A percentile compares a stretch with the other conserved stretches of the same genome.
phyloP scores from a whole-genome alignment of 2,113 vertebrate species.

The Eupsittula cactorum region DNA sequence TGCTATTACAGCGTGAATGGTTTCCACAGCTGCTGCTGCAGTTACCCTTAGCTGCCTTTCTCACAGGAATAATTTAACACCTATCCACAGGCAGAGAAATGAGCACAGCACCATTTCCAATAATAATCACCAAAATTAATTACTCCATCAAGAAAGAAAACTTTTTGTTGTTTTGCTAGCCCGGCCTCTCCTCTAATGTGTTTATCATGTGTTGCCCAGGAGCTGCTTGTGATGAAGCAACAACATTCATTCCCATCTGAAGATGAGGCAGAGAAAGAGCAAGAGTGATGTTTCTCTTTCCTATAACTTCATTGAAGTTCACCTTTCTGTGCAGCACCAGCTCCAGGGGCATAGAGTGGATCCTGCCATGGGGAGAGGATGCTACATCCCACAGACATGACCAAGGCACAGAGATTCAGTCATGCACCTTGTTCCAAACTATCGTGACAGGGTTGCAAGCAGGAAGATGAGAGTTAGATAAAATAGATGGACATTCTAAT shows the following conservation, averaged over 20 bases:
- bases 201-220: not conserved
- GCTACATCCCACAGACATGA: fast-evolving
- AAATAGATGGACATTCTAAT: not conserved
- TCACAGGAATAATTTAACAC: conserved; percentile 49
- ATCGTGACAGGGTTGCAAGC: not conserved
- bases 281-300: not conserved
- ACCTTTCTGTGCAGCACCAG: fast-evolving
- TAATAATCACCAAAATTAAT: not conserved
- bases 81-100: not conserved
- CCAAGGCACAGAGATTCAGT: fast-evolving
- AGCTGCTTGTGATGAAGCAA: not conserved
- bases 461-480: not conserved
- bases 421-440: fast-evolving
- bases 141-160: not conserved
- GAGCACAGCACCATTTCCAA: not conserved
- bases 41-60: conserved; percentile 14
- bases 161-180: not conserved
- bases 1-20: conserved; percentile 32
- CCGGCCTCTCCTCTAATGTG: not conserved
- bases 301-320: fast-evolving
- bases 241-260: not conserved
- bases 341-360: not conserved
- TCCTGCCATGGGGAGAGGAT: not conserved
- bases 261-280: not conserved
- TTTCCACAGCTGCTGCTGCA: conserved; percentile 73